Conservation (phyloP, 2,888 invertebrate species). For the Mesopsocus fuscifrons region DNA sequence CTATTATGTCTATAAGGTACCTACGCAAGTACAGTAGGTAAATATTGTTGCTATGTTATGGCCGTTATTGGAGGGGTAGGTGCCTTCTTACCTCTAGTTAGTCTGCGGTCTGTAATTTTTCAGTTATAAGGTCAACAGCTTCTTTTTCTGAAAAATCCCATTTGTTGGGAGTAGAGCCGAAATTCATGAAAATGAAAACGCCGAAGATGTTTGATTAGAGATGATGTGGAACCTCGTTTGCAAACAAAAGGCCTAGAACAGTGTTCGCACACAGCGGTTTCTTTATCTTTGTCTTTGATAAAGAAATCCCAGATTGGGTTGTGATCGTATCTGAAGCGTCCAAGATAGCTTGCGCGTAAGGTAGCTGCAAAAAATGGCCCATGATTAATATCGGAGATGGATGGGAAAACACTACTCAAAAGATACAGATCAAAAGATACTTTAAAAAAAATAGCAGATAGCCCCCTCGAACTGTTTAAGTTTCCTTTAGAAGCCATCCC, state of each 20-base stretch:
- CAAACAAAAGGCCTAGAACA: neutral
- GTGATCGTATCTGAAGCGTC: neutral
- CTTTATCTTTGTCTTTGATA: constrained; percentile 1
- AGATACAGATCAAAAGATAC: neutral
- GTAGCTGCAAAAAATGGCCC: neutral
- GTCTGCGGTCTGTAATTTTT: too few relatives aligned
- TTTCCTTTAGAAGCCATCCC: neutral
- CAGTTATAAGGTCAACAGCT: too few relatives aligned
- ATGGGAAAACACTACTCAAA: neutral
- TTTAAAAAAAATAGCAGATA: neutral
- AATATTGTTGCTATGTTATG: too few relatives aligned
- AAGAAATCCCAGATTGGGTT: constrained; percentile 4
- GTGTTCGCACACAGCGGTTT: neutral
- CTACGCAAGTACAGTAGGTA: too few relatives aligned
- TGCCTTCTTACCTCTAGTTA: too few relatives aligned
- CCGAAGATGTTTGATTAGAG: neutral
- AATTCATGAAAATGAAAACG: constrained; percentile 1
- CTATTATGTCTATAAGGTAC: too few relatives aligned
- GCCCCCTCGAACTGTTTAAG: neutral
- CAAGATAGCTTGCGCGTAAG: neutral
- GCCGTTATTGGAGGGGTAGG: too few relatives aligned
- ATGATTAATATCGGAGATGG: neutral
- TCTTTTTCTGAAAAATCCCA: neutral
- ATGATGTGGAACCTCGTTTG: neutral
- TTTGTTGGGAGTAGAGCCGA: constrained; percentile 1